Percentiles rank a stretch among this genome's conserved stretches.
phyloP scores from a whole-genome alignment of 92 coral and sea anemone genomes.

The Galaxea fascicularis region DNA sequence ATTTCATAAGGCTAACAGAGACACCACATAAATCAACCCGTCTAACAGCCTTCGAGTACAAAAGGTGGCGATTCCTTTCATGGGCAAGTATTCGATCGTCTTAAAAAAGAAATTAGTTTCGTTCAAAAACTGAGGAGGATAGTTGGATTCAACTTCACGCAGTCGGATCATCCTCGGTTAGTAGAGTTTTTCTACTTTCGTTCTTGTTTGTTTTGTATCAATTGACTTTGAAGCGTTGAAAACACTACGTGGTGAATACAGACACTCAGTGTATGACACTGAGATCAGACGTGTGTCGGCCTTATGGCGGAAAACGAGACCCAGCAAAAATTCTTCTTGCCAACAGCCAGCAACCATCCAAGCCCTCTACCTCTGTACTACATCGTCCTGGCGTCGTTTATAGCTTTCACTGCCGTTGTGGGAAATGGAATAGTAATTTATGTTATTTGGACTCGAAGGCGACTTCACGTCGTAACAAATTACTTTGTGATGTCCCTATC shows the following conservation, averaged over 20 bases:
- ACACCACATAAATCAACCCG: not conserved
- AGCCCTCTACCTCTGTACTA: slow-evolving; percentile 5
- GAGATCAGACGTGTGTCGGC: not conserved
- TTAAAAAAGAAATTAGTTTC: too few species aligned
- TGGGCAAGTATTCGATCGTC: not conserved
- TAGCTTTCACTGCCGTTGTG: slow-evolving; percentile 38
- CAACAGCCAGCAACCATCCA: not conserved
- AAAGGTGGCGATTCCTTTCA: too few species aligned
- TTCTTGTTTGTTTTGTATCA: too few species aligned
- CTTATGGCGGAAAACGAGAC: not conserved
- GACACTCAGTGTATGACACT: not conserved
- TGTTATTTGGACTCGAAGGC: slow-evolving; percentile 39
- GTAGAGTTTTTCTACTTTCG: too few species aligned
- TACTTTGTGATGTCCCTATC: slow-evolving; percentile 64
- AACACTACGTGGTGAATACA: not conserved
- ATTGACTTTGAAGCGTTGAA: not conserved
- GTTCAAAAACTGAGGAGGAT: too few species aligned
- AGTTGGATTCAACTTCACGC: too few species aligned
- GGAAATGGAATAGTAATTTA: slow-evolving; percentile 63
- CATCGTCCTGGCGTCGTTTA: slow-evolving; percentile 30
- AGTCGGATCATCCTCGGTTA: too few species aligned
- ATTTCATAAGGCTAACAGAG: not conserved
- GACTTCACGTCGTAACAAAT: slow-evolving; percentile 58
- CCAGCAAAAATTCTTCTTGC: not conserved
- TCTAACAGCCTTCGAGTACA: not conserved